These are phyloP conservation scores for Lacerta bilineata DNA, from an alignment of 2,797 vertebrate species.

Conservation along the genomic window DNA sequence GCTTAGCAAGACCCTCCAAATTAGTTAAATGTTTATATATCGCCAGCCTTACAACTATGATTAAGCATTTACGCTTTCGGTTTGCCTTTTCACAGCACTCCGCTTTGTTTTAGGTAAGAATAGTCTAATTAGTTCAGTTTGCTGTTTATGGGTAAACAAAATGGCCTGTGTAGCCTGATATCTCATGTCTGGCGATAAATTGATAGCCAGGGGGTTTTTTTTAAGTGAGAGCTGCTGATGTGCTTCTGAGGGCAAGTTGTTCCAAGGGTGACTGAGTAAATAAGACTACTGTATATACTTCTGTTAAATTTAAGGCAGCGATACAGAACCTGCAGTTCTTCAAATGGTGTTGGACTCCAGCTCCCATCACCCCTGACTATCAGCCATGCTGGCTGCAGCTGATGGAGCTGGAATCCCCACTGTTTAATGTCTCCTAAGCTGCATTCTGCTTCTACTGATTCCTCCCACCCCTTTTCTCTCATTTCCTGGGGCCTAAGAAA, in stretches of 20 bases:
- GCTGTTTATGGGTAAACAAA: not conserved
- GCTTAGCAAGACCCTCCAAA: not conserved
- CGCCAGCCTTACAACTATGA: slow-evolving; percentile 52
- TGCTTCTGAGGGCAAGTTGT: not conserved
- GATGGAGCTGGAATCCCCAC: not conserved
- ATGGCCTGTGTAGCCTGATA: not conserved
- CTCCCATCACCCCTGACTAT: too few relatives aligned
- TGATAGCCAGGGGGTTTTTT: not conserved
- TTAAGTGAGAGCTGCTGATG: not conserved
- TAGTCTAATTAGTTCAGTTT: not conserved
- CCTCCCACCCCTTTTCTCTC: too few relatives aligned
- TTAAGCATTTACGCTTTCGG: slow-evolving; percentile 54
- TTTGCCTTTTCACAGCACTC: slow-evolving; percentile 34
- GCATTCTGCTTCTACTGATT: too few relatives aligned
- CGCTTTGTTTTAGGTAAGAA: slow-evolving; percentile 53
- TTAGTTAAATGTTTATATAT: slow-evolving; percentile 53
- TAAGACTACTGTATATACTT: not conserved
- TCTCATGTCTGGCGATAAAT: not conserved
- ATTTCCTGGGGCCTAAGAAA: too few relatives aligned
- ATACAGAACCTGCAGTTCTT: too few relatives aligned
- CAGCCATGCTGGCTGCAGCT: too few relatives aligned
- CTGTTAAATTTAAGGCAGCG: not conserved
- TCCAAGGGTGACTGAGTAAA: not conserved
- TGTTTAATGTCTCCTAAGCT: not conserved
- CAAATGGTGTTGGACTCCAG: too few relatives aligned